Evolutionary conservation across 1,140 invertebrate genomes (phyloP).

Genomic region (Diorhabda sublineata): DNA sequence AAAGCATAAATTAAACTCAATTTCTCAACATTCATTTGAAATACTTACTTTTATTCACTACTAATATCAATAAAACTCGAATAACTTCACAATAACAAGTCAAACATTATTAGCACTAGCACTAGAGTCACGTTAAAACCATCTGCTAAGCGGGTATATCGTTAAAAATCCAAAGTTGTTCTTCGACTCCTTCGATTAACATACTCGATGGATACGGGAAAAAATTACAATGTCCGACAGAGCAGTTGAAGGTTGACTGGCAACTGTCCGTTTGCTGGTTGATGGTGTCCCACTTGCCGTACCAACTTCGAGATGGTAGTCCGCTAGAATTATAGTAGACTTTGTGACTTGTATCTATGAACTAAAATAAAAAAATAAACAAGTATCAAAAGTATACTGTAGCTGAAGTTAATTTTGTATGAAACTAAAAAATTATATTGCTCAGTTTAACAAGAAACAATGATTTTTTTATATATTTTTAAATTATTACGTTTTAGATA

Average conservation of each 20-base stretch:
- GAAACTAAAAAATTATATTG: no score
- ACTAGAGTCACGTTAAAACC: not conserved
- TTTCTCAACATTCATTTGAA: no score
- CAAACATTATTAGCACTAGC: not conserved
- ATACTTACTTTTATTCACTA: no score
- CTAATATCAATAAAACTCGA: not conserved
- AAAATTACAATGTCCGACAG: not conserved
- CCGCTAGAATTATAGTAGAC: not conserved
- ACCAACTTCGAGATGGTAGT: not conserved
- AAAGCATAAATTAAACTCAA: no score
- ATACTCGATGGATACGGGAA: constrained; percentile 1
- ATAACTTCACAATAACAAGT: not conserved
- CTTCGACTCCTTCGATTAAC: not conserved
- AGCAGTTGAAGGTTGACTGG: constrained; percentile 1
- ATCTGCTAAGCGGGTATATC: not conserved
- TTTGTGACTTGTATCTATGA: no score
- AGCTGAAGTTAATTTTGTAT: no score
- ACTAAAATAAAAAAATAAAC: no score
- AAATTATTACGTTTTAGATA: no score
- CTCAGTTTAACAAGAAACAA: no score
- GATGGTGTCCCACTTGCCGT: not conserved
- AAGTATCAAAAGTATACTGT: no score
- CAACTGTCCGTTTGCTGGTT: not conserved
- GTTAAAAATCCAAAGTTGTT: not conserved
- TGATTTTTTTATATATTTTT: no score